Conservation (phyloP, 2,888 invertebrate species). For the Latrodectus hesperus region DNA sequence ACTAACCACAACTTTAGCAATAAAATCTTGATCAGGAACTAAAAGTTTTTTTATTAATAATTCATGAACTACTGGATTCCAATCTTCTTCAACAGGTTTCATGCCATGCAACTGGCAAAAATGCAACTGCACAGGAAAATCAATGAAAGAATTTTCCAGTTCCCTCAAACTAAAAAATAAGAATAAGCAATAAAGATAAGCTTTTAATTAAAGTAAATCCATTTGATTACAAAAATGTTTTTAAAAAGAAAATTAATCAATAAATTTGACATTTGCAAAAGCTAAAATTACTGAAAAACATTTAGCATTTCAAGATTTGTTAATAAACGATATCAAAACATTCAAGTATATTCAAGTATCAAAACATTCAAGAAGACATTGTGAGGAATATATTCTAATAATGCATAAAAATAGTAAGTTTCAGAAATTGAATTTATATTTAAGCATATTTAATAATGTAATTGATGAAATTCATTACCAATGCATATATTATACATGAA, state of each 20-base stretch:
- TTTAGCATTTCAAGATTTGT: too few species aligned
- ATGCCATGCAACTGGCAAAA: conserved; percentile 46
- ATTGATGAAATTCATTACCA: too few species aligned
- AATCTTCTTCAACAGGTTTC: conserved; percentile 26
- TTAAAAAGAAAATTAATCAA: background rate
- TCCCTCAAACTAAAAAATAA: conserved; percentile 39
- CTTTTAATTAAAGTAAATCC: background rate
- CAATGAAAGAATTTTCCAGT: conserved; percentile 27
- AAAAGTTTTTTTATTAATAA: conserved; percentile 23
- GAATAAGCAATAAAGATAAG: background rate
- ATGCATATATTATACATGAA: too few species aligned
- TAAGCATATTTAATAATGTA: too few species aligned
- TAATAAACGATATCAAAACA: too few species aligned
- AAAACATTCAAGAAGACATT: too few species aligned
- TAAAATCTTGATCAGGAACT: conserved; percentile 6
- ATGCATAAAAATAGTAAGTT: too few species aligned
- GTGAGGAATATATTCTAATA: too few species aligned
- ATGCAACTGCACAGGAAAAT: conserved; percentile 59
- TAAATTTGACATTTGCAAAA: background rate
- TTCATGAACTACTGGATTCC: conserved; percentile 13
- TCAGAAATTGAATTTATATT: too few species aligned
- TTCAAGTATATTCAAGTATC: too few species aligned
- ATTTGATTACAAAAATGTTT: background rate
- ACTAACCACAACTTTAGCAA: conserved; percentile 59
- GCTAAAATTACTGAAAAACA: background rate